These are phyloP conservation scores for Drosophila borborema DNA, from an alignment of 2,888 invertebrate genomes.

Conservation along the genomic window DNA sequence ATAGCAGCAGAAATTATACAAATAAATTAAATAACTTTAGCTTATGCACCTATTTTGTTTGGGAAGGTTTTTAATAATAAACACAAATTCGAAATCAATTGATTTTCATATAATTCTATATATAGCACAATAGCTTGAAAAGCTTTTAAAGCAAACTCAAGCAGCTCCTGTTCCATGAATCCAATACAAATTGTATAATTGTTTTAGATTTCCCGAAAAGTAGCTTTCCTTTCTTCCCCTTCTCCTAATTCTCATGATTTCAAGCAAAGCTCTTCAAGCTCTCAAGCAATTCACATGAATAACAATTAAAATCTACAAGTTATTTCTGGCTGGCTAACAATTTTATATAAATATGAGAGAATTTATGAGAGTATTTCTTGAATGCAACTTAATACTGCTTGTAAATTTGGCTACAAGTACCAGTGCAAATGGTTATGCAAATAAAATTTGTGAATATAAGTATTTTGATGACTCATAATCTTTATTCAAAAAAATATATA, in stretches of 20 bases:
- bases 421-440: no score
- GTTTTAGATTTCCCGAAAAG: neutral
- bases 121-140: neutral
- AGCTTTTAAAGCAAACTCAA: neutral
- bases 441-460: no score
- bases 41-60: neutral
- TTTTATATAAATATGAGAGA: neutral
- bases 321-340: neutral
- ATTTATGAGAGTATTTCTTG: neutral
- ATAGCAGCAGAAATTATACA: neutral
- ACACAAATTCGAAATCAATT: neutral
- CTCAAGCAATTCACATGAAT: neutral
- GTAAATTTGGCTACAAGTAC: no score
- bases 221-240: neutral
- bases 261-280: neutral
- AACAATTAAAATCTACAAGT: neutral
- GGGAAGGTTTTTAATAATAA: neutral
- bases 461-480: no score
- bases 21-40: no score
- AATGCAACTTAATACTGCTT: neutral
- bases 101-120: neutral
- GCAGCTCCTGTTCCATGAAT: neutral
- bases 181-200: neutral
- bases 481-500: no score
- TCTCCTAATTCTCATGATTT: neutral